A percentile compares a stretch with the other conserved stretches of the same genome.
Evolutionary conservation across 2,797 vertebrate species (phyloP).

Genomic region (Coranthus polyacanthus): DNA sequence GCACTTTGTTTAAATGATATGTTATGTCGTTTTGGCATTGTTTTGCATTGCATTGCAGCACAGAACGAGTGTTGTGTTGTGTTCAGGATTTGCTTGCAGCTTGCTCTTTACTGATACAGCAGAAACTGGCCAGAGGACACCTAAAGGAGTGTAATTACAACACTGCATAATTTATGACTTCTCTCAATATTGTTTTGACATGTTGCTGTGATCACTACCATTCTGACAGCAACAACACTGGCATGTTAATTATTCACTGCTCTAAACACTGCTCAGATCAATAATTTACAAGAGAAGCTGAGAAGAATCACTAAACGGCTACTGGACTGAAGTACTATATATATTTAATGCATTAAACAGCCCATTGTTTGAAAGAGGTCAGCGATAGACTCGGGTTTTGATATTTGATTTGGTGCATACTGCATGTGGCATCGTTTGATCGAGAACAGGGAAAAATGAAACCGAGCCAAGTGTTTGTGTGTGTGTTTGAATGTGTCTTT

Average conservation of each 20-base stretch:
- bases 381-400: conserved; percentile 3
- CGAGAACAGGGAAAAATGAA: conserved; percentile 12
- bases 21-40: too few relatives aligned
- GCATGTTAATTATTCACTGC: conserved; percentile 79
- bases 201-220: conserved; percentile 55
- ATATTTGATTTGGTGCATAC: conserved; percentile 34
- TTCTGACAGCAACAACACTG: conserved; percentile 66
- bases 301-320: conserved; percentile 54
- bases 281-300: conserved; percentile 76
- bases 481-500: background rate
- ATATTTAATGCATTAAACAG: conserved; percentile 26
- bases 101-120: conserved; percentile 31
- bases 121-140: conserved; percentile 54
- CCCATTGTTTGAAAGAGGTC: conserved; percentile 21
- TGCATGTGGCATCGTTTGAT: conserved; percentile 9
- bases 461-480: conserved; percentile 18
- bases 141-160: conserved; percentile 61
- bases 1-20: too few relatives aligned
- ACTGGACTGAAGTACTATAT: conserved; percentile 22
- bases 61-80: background rate
- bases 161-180: conserved; percentile 78
- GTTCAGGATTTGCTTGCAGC: conserved; percentile 2
- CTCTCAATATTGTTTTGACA: conserved; percentile 80
- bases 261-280: conserved; percentile 74
- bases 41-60: too few relatives aligned